Conservation (phyloP, 2,888 invertebrate genomes). For the Arenicola marina region DNA sequence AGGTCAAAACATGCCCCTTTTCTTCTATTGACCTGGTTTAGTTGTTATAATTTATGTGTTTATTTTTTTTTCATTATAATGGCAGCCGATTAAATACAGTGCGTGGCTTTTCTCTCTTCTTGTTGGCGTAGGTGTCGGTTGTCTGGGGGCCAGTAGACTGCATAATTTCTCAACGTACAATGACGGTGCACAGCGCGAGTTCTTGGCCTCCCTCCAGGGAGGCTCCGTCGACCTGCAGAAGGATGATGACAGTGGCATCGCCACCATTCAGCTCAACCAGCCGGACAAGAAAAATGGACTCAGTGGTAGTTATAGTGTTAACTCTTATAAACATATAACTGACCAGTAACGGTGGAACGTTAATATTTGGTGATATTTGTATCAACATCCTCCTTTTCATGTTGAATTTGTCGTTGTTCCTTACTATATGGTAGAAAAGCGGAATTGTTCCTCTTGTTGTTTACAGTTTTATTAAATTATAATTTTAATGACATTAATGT, state of each 20-base stretch:
- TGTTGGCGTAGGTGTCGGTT: no score
- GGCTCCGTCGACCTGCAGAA: conserved; percentile 39
- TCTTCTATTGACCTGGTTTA: no score
- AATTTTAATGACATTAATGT: neutral
- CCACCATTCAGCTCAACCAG: conserved; percentile 61
- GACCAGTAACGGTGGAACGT: no score
- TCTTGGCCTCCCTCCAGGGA: conserved; percentile 12
- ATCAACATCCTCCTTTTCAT: no score
- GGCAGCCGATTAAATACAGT: no score
- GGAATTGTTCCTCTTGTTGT: neutral
- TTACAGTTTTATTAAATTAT: neutral
- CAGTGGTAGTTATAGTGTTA: neutral
- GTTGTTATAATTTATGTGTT: no score
- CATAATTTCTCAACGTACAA: no score
- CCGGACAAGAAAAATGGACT: conserved; percentile 63
- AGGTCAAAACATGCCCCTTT: no score
- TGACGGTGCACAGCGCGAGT: conserved; percentile 4
- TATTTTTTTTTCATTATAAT: no score
- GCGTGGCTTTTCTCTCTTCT: no score
- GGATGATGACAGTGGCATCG: conserved; percentile 62
- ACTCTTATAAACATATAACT: neutral
- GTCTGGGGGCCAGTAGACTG: no score
- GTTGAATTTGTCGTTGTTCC: neutral
- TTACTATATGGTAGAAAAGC: neutral
- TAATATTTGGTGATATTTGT: no score